These are phyloP conservation scores for Nymphicus hollandicus DNA, from an alignment of 2,113 vertebrate species.

Conservation along the genomic window DNA sequence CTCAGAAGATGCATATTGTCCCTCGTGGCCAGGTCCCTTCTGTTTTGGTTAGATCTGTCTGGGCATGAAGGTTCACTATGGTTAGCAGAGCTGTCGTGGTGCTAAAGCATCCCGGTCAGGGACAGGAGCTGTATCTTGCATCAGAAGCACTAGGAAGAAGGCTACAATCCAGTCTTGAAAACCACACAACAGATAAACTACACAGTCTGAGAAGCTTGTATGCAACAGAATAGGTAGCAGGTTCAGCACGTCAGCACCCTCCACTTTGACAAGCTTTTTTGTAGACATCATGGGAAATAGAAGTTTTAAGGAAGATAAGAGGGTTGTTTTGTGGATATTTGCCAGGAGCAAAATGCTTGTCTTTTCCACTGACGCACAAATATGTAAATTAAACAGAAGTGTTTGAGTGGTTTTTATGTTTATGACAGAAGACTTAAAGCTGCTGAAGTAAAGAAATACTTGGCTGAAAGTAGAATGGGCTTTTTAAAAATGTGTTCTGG, in stretches of 20 bases:
- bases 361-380: background rate
- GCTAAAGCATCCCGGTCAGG: background rate
- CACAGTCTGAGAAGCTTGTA: background rate
- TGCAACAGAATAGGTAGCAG: background rate
- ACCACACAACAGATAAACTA: background rate
- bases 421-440: background rate
- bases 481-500: background rate
- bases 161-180: background rate
- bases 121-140: background rate
- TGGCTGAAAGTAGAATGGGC: background rate
- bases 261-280: conserved; percentile 4
- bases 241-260: background rate
- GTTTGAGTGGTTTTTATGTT: background rate
- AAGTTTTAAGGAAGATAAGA: background rate
- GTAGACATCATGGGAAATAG: background rate
- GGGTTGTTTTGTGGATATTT: conserved; percentile 16
- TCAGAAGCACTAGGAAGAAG: background rate
- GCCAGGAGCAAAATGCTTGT: background rate
- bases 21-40: background rate
- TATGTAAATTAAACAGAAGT: conserved; percentile 17
- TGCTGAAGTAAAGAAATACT: background rate
- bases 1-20: background rate
- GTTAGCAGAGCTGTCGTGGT: background rate
- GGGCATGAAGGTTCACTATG: background rate
- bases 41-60: background rate